These are phyloP conservation scores for Dicrurus megarhynchus DNA, from an alignment of 2,113 vertebrate species.

Conservation along the genomic window DNA sequence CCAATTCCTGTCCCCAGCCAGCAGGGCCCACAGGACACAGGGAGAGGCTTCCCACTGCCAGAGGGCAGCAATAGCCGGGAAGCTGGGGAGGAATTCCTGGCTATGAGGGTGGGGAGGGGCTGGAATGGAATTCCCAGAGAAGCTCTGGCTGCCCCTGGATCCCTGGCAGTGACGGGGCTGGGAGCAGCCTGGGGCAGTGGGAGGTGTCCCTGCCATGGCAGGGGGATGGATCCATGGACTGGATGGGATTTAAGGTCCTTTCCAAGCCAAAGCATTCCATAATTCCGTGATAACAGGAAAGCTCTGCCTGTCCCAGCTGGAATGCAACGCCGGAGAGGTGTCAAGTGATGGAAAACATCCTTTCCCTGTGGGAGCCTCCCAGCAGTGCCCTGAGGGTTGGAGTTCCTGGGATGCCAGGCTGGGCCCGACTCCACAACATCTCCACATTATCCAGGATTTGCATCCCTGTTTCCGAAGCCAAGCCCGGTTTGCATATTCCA, in stretches of 20 bases:
- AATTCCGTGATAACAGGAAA: neutral
- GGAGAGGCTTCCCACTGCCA: neutral
- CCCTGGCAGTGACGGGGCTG: neutral
- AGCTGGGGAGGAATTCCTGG: neutral
- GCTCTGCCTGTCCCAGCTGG: neutral
- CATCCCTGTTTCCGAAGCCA: neutral
- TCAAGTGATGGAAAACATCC: neutral
- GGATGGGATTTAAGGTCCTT: no score
- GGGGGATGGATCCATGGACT: neutral
- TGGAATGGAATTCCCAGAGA: neutral
- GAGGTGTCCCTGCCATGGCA: neutral
- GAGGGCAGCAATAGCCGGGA: neutral
- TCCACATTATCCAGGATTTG: rapidly evolving
- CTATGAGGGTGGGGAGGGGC: neutral
- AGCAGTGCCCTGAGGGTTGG: rapidly evolving
- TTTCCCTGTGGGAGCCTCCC: neutral
- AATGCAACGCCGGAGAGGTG: rapidly evolving
- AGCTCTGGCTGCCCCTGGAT: neutral
- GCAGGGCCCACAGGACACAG: neutral
- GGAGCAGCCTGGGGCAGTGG: rapidly evolving
- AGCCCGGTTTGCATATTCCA: neutral
- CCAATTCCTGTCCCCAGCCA: neutral
- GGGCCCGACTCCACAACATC: neutral
- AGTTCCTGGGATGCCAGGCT: neutral
- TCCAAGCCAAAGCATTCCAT: neutral